Conservation (phyloP, 2,797 vertebrate genomes). For the Harpagifer antarcticus region DNA sequence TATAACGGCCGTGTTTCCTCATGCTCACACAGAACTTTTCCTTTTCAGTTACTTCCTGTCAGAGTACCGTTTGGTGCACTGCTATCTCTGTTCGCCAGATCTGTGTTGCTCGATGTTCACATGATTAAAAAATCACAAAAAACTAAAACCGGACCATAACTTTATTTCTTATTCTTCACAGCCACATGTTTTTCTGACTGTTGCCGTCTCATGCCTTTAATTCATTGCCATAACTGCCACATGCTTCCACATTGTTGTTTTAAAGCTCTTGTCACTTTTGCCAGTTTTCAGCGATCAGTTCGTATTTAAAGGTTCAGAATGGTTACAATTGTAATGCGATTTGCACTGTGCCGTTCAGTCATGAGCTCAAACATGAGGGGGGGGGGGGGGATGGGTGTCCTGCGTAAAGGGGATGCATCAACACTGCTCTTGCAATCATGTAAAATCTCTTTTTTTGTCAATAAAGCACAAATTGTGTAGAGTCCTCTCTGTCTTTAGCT, state of each 20-base stretch:
- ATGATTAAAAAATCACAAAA: background rate
- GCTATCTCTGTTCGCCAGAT: conserved; percentile 9
- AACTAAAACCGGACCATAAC: background rate
- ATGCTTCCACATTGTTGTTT: conserved; percentile 9
- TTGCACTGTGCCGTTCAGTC: conserved; percentile 61
- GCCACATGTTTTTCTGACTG: conserved; percentile 11
- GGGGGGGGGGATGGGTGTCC: conserved; percentile 7
- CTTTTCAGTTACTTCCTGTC: conserved; percentile 10
- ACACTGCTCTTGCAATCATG: conserved; percentile 74
- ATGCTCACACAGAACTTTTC: background rate
- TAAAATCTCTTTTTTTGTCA: conserved; percentile 74
- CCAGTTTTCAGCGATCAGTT: conserved; percentile 44
- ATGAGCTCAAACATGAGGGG: conserved; percentile 14
- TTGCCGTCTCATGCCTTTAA: conserved; percentile 57
- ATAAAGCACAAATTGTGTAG: conserved; percentile 82
- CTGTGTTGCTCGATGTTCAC: conserved; percentile 29
- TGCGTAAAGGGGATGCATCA: conserved; percentile 29
- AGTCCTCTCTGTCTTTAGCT: background rate
- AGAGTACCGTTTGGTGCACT: conserved; percentile 3
- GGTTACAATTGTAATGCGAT: conserved; percentile 21
- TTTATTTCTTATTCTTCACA: background rate
- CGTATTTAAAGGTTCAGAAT: conserved; percentile 9
- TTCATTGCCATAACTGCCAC: conserved; percentile 39
- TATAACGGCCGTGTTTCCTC: conserved; percentile 4
- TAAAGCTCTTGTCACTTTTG: conserved; percentile 32